Conservation (phyloP, 37 sponge, comb jelly and placozoan genomes). For the Corticium candelabrum region DNA sequence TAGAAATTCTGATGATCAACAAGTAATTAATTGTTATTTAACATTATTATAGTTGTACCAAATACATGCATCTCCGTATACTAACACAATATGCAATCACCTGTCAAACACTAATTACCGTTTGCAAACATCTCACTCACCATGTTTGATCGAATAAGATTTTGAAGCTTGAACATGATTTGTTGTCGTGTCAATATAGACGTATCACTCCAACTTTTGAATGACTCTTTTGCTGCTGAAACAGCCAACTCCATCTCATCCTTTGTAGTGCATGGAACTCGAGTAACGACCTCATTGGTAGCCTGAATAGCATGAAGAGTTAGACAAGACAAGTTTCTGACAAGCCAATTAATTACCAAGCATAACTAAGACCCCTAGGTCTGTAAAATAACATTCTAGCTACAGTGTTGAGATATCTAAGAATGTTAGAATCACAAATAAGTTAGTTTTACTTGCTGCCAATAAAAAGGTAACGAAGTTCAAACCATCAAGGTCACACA, state of each 20-base stretch:
- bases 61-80: not conserved
- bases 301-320: conserved; percentile 36
- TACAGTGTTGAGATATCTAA: not conserved
- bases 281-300: conserved; percentile 80
- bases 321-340: conserved; percentile 7
- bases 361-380: not conserved
- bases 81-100: not conserved
- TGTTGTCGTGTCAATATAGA: conserved; percentile 76
- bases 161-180: conserved; percentile 92
- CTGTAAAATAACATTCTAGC: not conserved
- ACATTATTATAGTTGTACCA: no score
- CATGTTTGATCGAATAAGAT: conserved; percentile 76
- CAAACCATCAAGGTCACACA: no score
- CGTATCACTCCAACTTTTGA: conserved; percentile 59
- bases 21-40: no score
- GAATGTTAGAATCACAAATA: not conserved
- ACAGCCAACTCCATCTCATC: conserved; percentile 91
- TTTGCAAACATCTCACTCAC: no score
- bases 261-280: conserved; percentile 86
- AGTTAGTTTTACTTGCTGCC: not conserved
- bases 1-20: no score
- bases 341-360: not conserved
- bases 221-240: conserved; percentile 72
- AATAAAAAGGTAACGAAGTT: no score
- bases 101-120: no score